Evolutionary conservation across 2,113 vertebrate genomes (phyloP).

Genomic region (Eclectus roratus): DNA sequence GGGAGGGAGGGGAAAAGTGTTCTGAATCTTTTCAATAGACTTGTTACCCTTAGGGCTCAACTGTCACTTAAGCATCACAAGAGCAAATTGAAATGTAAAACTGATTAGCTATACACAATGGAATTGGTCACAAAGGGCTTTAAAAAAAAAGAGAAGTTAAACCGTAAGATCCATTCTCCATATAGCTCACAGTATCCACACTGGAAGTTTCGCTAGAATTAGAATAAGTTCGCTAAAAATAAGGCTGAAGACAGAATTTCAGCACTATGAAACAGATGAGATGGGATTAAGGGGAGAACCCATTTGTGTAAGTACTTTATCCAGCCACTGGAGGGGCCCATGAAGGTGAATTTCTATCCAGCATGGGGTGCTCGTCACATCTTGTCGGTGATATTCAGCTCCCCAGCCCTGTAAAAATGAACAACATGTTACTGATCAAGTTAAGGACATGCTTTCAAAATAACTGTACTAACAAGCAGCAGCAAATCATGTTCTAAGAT

Average conservation of each 20-base stretch:
- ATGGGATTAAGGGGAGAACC: slow-evolving; percentile 96
- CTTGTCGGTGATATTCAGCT: slow-evolving; percentile 95
- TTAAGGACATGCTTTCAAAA: background rate
- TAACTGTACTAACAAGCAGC: background rate
- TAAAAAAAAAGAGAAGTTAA: slow-evolving; percentile 50
- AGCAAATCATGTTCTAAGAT: background rate
- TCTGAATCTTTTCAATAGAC: slow-evolving; percentile 60
- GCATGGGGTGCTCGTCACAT: slow-evolving; percentile 97
- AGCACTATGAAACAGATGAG: slow-evolving; percentile 96
- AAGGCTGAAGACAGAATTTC: slow-evolving; percentile 51
- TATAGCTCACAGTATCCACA: slow-evolving; percentile 77
- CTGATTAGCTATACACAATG: slow-evolving; percentile 75
- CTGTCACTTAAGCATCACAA: slow-evolving; percentile 61
- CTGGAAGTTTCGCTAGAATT: slow-evolving; percentile 76
- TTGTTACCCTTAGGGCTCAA: slow-evolving; percentile 50
- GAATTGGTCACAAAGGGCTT: slow-evolving; percentile 78
- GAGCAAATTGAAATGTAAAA: slow-evolving; percentile 72
- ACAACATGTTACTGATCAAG: background rate
- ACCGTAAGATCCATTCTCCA: slow-evolving; percentile 71
- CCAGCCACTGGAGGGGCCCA: slow-evolving; percentile 96
- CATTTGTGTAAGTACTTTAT: slow-evolving; percentile 99
- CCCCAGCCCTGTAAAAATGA: slow-evolving; percentile 88
- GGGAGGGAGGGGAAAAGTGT: slow-evolving; percentile 29
- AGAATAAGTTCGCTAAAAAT: slow-evolving; percentile 74
- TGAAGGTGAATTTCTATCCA: slow-evolving; percentile 99